These are phyloP conservation scores for Drosophila paucipuncta DNA, from an alignment of 2,888 invertebrate species.

Conservation along the genomic window DNA sequence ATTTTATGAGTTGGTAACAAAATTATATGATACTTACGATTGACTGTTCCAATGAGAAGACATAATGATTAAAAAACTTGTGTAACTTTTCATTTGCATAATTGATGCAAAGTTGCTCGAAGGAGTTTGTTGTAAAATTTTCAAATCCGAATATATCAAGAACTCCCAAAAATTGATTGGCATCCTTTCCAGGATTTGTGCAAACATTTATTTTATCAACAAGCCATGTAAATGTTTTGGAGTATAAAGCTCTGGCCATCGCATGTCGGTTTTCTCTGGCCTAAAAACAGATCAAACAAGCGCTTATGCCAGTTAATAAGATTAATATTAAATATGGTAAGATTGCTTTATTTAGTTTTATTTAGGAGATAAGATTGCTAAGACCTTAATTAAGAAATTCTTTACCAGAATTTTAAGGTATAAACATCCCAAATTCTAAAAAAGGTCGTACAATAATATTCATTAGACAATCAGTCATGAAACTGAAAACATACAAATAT, in stretches of 20 bases:
- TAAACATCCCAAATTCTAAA: neutral
- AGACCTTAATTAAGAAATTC: neutral
- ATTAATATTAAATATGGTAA: neutral
- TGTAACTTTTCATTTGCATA: constrained; percentile 97
- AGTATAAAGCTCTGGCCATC: constrained; percentile 96
- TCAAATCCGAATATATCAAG: constrained; percentile 97
- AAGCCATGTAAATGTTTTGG: constrained; percentile 96
- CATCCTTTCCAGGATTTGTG: constrained; percentile 94
- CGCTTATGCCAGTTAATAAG: neutral
- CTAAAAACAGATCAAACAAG: constrained; percentile 83
- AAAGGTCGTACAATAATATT: neutral
- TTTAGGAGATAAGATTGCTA: neutral
- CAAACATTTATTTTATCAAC: constrained; percentile 96
- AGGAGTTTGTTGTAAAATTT: constrained; percentile 95
- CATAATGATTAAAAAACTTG: constrained; percentile 98
- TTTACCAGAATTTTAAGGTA: neutral
- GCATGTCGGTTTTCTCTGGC: constrained; percentile 96
- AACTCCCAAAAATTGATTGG: constrained; percentile 92
- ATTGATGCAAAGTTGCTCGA: constrained; percentile 97
- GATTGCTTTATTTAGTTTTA: neutral
- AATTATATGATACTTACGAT: constrained; percentile 88
- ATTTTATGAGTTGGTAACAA: neutral
- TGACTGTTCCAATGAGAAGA: constrained; percentile 97
- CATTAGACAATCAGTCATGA: neutral
- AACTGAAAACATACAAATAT: neutral